Evolutionary conservation across 2,797 vertebrate genomes (phyloP).

Genomic region (Geotrypetes seraphini): DNA sequence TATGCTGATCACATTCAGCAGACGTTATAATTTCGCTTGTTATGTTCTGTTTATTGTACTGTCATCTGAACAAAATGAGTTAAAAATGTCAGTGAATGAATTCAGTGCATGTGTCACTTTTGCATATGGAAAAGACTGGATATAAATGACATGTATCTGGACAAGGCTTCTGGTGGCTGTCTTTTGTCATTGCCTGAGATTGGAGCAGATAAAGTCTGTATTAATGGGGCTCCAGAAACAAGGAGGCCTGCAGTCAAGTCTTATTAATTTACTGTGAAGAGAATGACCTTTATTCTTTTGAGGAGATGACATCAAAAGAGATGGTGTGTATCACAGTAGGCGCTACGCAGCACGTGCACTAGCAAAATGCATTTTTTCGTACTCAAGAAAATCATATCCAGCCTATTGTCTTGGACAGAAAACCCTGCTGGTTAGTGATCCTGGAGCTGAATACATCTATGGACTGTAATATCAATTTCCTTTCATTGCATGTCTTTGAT

Average conservation of each 20-base stretch:
- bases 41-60: slow-evolving; percentile 21
- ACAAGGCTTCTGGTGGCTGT: too few relatives aligned
- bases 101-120: slow-evolving; percentile 27
- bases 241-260: slow-evolving; percentile 21
- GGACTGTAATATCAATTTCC: slow-evolving; percentile 14
- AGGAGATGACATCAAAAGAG: too few relatives aligned
- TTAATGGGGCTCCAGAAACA: slow-evolving; percentile 15
- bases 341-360: slow-evolving; percentile 10
- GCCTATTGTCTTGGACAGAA: too few relatives aligned
- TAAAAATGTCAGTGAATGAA: too few relatives aligned
- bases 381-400: too few relatives aligned
- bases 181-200: too few relatives aligned
- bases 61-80: slow-evolving; percentile 20
- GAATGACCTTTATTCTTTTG: slow-evolving; percentile 59
- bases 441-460: slow-evolving; percentile 30
- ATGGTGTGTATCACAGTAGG: too few relatives aligned
- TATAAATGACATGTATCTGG: slow-evolving; percentile 33
- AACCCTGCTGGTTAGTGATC: slow-evolving; percentile 7
- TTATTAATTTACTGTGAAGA: slow-evolving; percentile 43
- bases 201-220: background rate
- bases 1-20: too few relatives aligned
- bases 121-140: slow-evolving; percentile 20
- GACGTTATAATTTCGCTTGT: too few relatives aligned
- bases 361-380: slow-evolving; percentile 12
- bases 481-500: slow-evolving; percentile 27